A percentile compares a stretch with the other conserved stretches of the same genome.
Conservation (phyloP, 1,140 invertebrate species). For the Popillia japonica region DNA sequence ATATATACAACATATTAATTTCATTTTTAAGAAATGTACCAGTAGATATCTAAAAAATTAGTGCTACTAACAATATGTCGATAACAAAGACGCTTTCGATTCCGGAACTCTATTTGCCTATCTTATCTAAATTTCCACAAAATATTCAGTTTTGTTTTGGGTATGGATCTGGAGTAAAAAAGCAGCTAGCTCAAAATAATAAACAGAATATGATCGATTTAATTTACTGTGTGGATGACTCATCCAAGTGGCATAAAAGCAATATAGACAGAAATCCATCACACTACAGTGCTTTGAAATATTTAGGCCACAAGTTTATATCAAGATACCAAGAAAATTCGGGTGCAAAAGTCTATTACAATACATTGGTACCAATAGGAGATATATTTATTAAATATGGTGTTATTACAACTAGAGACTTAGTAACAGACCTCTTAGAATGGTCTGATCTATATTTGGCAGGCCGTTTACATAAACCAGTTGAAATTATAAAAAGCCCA, state of each 20-base stretch:
- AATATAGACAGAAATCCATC: conserved; percentile 84
- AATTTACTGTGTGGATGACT: conserved; percentile 89
- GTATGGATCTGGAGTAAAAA: conserved; percentile 93
- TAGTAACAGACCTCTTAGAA: conserved; percentile 89
- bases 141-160: conserved; percentile 86
- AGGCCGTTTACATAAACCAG: conserved; percentile 96
- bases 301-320: conserved; percentile 78
- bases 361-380: conserved; percentile 85
- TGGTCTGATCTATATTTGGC: conserved; percentile 95
- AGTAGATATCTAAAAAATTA: neutral
- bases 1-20: neutral
- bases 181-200: conserved; percentile 67
- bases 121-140: conserved; percentile 73
- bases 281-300: conserved; percentile 88
- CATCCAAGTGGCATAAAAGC: conserved; percentile 82
- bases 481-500: conserved; percentile 66
- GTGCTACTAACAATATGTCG: conserved; percentile 43
- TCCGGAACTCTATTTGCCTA: conserved; percentile 65
- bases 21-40: too few species aligned
- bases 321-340: conserved; percentile 82
- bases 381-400: conserved; percentile 94
- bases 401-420: conserved; percentile 81
- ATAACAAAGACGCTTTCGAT: conserved; percentile 53
- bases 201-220: conserved; percentile 88
- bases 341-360: conserved; percentile 93